Evolutionary conservation across 2,888 invertebrate genomes (phyloP), one percentile per base, ranked within the genome.

Genomic region (Oscheius myriophilus): DNA sequence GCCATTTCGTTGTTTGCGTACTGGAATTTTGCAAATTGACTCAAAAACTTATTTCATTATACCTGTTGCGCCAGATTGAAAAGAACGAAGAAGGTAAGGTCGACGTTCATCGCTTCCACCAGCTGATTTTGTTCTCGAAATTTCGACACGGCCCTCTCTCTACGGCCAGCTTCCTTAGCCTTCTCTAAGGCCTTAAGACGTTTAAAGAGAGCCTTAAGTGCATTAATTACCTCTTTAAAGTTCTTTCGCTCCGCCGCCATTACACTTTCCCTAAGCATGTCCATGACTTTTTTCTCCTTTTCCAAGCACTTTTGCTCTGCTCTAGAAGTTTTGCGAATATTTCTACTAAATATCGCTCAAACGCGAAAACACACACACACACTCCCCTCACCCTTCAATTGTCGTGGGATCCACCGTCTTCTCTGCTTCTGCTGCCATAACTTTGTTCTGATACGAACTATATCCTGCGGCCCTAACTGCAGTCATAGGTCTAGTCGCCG

Each of bases 391-490:
- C 61, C 61, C 61, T 61, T 61, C 61, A 14, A 49, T 33, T 6
- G 61, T 61, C 11, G 61, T 49, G 1, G 61, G 61, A 61, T 61
- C 61, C 11, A 39, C 49, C 16, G 18, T 21, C 49, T 61, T 61
- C 46, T 61, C 61, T n/a, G 61, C 25, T 49, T 61, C 61, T 12
- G 33, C 39, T 21, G 61, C 61, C 61, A 61, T 54, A 71, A 76
- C 88, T 69, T 76, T 80, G 64, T 76, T 80, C 51, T 77, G 88
- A 58, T 90, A 91, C 1, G 95, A 94, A 4, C 94, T 94, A 87
- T 94, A 98, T 0, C 98, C 98, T 33, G 95, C 96, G 11, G 95
- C 96, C 68, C 95, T 90, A 46, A 97, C 94, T 1, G 97, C 96
- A 2, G 98, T 98, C 90, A 97, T 95, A 0, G 98, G 97, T 67